Evolutionary conservation across 2,113 vertebrate genomes (phyloP).

Genomic region (Tetraodon nigroviridis): DNA sequence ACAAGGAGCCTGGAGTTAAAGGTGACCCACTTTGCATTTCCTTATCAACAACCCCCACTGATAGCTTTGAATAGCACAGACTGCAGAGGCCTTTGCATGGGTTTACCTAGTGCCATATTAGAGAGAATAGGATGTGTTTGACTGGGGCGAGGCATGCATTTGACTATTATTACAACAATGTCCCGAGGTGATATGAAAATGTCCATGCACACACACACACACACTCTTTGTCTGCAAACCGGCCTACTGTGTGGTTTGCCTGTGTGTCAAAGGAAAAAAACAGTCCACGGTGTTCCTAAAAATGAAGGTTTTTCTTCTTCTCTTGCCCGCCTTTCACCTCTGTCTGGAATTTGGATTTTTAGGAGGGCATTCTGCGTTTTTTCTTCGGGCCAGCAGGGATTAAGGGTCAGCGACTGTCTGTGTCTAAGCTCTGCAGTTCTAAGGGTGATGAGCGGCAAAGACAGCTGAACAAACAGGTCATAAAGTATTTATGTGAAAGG

Average conservation of each 20-base stretch:
- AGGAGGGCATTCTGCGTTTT: conserved; percentile 7
- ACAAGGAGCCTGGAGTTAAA: conserved; percentile 70
- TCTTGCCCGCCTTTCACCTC: conserved; percentile 1
- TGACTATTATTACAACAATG: conserved; percentile 70
- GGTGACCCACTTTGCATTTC: conserved; percentile 76
- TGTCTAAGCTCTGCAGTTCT: conserved; percentile 39
- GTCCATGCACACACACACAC: conserved; percentile 26
- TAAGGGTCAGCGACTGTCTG: conserved; percentile 23
- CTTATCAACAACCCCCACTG: conserved; percentile 71
- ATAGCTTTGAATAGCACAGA: conserved; percentile 70
- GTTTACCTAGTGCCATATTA: conserved; percentile 64
- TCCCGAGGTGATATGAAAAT: conserved; percentile 64
- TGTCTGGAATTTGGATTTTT: not conserved
- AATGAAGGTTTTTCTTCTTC: conserved; percentile 44
- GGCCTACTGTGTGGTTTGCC: conserved; percentile 42
- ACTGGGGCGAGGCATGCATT: conserved; percentile 60
- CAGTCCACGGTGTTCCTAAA: conserved; percentile 39
- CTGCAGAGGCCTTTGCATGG: conserved; percentile 73
- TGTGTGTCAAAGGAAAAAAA: conserved; percentile 41
- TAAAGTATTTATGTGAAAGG: conserved; percentile 64
- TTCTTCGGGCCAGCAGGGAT: conserved; percentile 3
- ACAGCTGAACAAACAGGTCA: conserved; percentile 68
- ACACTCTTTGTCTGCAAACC: conserved; percentile 38
- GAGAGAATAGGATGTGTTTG: conserved; percentile 60
- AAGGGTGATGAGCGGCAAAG: conserved; percentile 50